Percentiles rank a stretch among this genome's conserved stretches.
Evolutionary conservation across 2,797 vertebrate genomes (phyloP).

Genomic region (Urocyon cinereoargenteus): DNA sequence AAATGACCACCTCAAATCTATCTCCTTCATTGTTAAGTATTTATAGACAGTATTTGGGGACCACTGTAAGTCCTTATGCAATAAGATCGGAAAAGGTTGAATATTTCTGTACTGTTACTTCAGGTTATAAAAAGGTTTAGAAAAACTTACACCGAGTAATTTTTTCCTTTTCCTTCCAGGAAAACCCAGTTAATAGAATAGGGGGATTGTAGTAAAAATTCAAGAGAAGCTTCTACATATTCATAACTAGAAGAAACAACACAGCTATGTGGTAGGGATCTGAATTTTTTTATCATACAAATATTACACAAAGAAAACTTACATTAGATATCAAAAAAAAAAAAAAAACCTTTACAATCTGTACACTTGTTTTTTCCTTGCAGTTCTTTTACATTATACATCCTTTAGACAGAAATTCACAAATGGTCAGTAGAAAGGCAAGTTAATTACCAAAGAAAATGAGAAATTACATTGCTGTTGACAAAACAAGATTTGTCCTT

Average conservation of each 20-base stretch:
- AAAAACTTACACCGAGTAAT: constrained; percentile 1
- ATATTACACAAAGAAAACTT: constrained; percentile 85
- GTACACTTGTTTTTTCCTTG: constrained; percentile 80
- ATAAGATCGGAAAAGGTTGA: not conserved
- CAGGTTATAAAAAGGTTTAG: constrained; percentile 14
- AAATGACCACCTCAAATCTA: constrained; percentile 5
- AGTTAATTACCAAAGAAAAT: constrained; percentile 65
- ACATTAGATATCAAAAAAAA: constrained; percentile 83
- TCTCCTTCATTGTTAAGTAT: constrained; percentile 38
- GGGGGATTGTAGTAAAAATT: constrained; percentile 48
- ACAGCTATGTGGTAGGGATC: constrained; percentile 63
- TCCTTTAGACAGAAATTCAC: constrained; percentile 76
- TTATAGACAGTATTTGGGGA: constrained; percentile 22
- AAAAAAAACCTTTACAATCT: constrained; percentile 85
- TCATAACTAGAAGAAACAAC: constrained; percentile 61
- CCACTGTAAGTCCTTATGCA: not conserved
- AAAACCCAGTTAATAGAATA: not conserved
- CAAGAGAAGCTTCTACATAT: not conserved
- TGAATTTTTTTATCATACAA: constrained; percentile 87
- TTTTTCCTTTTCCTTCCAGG: constrained; percentile 43
- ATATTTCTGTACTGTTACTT: constrained; percentile 45
- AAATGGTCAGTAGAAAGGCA: constrained; percentile 60
- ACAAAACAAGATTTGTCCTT: constrained; percentile 33
- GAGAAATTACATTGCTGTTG: constrained; percentile 54
- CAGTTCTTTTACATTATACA: constrained; percentile 74